Evolutionary conservation across 2,888 invertebrate genomes (phyloP), one percentile per base, ranked within the genome.

Genomic region (Pinctada fucata): DNA sequence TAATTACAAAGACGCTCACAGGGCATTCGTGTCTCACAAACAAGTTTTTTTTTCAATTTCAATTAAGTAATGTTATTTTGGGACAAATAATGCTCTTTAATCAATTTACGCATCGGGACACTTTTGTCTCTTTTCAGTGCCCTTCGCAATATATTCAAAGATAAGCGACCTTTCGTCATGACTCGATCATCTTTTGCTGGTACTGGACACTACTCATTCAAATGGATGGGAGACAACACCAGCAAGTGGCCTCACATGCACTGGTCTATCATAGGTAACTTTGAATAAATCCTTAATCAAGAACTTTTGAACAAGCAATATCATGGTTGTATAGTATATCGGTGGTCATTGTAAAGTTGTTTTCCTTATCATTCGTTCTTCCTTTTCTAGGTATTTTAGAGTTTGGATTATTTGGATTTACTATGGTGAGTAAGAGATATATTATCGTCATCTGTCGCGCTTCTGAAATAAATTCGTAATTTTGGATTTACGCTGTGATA

Each of bases 101-200:
- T 31, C 31, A 31, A 31, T 31, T 31, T 31, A 31, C 31, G 31
- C 31, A 31, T 31, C 31, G 31, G 31, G 31, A 31, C 31, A 31
- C 31, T 31, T 31, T 31, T 31, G 31, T 31, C 31, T 31, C 31
- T 31, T 31, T 76, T 6, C 80, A 88, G 88, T 51, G 80, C 83
- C 3, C 68, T 88, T 50, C 69, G 71, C 47, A 69, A 80, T 0
- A 65, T 87, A 16, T 81, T 79, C 48, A 88, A 88, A 0, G 75
- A 73, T 0, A 85, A 88, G 69, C 81, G 91, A 45, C 90, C 90
- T 0, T 86, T 90, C 69, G 94, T 97, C 80, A 95, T 97, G 85
- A 95, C 96, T 0, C 94, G 97, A 31, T 95, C 97, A 0, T 95
- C 96, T 2, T 97, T 95, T 93, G 94, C 95, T 58, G 97, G 97